Percentiles rank a stretch among this genome's conserved stretches.
Evolutionary conservation across 1,140 invertebrate species (phyloP).

Genomic region (Cydia pomonella): DNA sequence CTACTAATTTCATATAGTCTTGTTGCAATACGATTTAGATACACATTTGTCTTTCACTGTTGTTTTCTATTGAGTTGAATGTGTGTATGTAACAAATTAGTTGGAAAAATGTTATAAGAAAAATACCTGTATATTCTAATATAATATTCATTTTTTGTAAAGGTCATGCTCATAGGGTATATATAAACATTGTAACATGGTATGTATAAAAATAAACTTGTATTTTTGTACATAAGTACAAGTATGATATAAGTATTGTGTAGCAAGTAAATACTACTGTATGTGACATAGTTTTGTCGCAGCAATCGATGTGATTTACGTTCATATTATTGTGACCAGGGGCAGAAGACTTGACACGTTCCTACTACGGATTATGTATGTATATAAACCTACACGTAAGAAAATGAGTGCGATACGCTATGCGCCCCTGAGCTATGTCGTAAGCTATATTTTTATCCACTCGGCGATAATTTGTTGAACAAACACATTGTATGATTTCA

Average conservation of each 20-base stretch:
- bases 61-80: neutral
- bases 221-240: conserved; percentile 29
- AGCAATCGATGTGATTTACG: neutral
- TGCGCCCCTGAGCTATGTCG: no score
- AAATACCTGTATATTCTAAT: conserved; percentile 31
- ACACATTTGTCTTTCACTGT: neutral
- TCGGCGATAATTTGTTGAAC: no score
- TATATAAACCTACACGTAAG: neutral
- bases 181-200: neutral
- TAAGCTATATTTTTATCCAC: no score
- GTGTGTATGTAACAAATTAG: neutral
- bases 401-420: no score
- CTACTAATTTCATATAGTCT: neutral
- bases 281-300: neutral
- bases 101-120: conserved; percentile 12
- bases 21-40: no score
- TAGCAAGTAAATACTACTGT: neutral
- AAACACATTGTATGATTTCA: no score
- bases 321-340: neutral
- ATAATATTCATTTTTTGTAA: conserved; percentile 17
- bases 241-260: conserved; percentile 21
- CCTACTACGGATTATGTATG: neutral
- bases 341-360: neutral
- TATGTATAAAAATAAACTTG: conserved; percentile 20
- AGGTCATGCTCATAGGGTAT: conserved; percentile 25